Conservation (phyloP, 2,113 vertebrate species). For the Solea senegalensis region DNA sequence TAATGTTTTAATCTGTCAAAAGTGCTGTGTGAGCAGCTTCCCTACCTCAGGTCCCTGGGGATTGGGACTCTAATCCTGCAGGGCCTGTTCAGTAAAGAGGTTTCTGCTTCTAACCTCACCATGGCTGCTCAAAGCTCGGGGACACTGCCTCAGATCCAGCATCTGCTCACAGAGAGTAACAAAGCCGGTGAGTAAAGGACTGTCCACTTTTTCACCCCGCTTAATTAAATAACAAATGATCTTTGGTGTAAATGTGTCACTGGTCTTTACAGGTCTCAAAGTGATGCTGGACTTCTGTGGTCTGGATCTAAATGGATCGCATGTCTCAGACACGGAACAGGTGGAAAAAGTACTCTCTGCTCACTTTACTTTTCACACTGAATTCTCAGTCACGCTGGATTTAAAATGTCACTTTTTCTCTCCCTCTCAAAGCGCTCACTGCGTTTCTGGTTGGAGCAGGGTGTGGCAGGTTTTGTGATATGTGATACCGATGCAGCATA, state of each 20-base stretch:
- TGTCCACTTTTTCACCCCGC: not conserved
- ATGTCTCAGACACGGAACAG: conserved; percentile 23
- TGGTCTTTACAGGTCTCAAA: conserved; percentile 66
- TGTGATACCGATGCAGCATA: conserved; percentile 75
- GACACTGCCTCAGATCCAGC: conserved; percentile 65
- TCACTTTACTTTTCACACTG: not conserved
- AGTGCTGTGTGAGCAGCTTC: conserved; percentile 71
- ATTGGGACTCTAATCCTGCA: conserved; percentile 73
- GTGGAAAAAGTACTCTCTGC: conserved; percentile 28
- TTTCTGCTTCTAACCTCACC: conserved; percentile 50
- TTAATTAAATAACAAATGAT: not conserved
- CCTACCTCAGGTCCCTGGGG: conserved; percentile 75
- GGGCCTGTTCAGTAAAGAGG: conserved; percentile 59
- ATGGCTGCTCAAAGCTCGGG: conserved; percentile 24
- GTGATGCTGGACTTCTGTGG: conserved; percentile 78
- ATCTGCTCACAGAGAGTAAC: conserved; percentile 70
- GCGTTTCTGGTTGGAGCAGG: conserved; percentile 77
- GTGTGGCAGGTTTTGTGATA: conserved; percentile 77
- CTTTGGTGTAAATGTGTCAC: not conserved
- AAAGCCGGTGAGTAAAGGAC: conserved; percentile 58
- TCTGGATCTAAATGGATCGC: conserved; percentile 38
- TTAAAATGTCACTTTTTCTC: not conserved
- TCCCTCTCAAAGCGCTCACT: conserved; percentile 57
- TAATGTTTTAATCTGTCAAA: conserved; percentile 6
- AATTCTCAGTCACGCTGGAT: not conserved